Evolutionary conservation across 2,888 invertebrate genomes (phyloP).

Genomic region (Chesias legatella): DNA sequence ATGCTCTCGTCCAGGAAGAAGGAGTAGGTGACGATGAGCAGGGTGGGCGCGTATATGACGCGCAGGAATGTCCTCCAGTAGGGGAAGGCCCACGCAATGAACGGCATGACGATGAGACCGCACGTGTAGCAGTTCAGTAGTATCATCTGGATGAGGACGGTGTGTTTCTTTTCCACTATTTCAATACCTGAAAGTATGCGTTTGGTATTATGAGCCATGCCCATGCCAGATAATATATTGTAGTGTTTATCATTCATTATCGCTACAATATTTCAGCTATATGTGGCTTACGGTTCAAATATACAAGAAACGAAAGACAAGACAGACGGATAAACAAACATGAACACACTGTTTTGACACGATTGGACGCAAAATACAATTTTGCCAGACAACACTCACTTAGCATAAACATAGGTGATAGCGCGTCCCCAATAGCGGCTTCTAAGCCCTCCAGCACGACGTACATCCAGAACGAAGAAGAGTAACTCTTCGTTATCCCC

Average conservation of each 20-base stretch:
- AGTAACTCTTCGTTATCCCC: constrained; percentile 62
- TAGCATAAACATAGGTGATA: constrained; percentile 72
- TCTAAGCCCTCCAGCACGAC: constrained; percentile 58
- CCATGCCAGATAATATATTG: too few relatives aligned
- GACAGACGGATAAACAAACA: too few relatives aligned
- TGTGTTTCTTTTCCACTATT: constrained; percentile 64
- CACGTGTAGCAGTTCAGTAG: constrained; percentile 66
- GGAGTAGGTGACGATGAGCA: constrained; percentile 60
- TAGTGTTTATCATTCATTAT: too few relatives aligned
- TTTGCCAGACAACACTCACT: too few relatives aligned
- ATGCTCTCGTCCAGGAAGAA: constrained; percentile 70
- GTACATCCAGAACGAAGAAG: constrained; percentile 59
- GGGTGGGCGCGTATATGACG: constrained; percentile 66
- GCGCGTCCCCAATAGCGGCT: constrained; percentile 67
- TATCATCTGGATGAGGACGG: constrained; percentile 68
- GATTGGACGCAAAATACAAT: too few relatives aligned
- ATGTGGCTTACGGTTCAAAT: too few relatives aligned
- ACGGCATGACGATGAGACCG: constrained; percentile 65
- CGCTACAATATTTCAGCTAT: too few relatives aligned
- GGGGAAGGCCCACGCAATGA: constrained; percentile 66
- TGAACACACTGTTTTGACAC: too few relatives aligned
- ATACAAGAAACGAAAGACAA: too few relatives aligned
- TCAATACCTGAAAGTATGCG: constrained; percentile 58
- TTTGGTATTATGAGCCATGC: too few relatives aligned
- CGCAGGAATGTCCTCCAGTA: constrained; percentile 70